Percentiles rank a stretch among this genome's conserved stretches.
Evolutionary conservation across 2,113 vertebrate species (phyloP).

Genomic region (Pluvianellus socialis): DNA sequence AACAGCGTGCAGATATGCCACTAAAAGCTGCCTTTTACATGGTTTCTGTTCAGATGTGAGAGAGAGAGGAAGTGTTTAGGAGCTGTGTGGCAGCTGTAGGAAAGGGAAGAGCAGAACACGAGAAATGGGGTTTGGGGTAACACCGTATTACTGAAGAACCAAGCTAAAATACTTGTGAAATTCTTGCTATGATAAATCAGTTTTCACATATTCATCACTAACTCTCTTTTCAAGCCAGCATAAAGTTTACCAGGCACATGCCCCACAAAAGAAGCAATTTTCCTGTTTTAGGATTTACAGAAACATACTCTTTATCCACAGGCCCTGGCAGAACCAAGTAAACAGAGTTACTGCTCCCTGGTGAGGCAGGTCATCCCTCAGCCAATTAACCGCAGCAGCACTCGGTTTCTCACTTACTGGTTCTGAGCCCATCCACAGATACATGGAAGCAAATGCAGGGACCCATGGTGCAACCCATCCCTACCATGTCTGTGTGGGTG

Average conservation of each 20-base stretch:
- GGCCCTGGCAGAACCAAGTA: background rate
- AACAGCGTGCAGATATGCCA: background rate
- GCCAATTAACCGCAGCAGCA: background rate
- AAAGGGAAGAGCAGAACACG: background rate
- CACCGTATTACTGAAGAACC: background rate
- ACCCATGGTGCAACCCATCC: background rate
- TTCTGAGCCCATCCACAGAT: background rate
- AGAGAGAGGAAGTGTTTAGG: background rate
- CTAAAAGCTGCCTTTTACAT: background rate
- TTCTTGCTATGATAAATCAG: background rate
- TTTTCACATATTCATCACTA: background rate
- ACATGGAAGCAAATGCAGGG: background rate
- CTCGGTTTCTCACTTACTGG: accelerated
- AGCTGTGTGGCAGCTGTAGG: background rate
- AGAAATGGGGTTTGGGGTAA: background rate
- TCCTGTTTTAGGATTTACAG: background rate
- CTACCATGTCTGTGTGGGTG: accelerated
- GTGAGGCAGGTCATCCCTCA: background rate
- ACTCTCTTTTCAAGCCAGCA: background rate
- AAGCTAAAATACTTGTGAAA: background rate
- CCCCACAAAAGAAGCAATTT: background rate
- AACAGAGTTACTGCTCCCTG: background rate
- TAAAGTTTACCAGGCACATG: background rate
- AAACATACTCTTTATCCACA: background rate
- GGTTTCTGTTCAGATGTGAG: background rate